Conservation (phyloP, 2,797 vertebrate genomes). For the Cetoscarus ocellatus region DNA sequence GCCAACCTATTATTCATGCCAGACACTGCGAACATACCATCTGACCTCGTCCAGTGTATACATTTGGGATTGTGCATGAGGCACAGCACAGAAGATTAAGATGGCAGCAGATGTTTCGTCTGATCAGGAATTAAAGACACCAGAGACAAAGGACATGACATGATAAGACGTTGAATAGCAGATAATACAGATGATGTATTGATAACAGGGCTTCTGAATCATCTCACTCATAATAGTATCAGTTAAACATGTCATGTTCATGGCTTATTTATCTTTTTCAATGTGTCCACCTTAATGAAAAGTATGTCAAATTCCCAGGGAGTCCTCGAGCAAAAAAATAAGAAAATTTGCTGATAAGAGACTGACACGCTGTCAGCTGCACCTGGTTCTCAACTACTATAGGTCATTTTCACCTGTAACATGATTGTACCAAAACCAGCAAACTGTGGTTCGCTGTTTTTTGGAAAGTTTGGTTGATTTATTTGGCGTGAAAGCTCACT, state of each 20-base stretch:
- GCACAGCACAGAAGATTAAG: not conserved
- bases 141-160: not conserved
- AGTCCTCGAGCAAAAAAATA: no score
- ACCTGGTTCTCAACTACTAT: no score
- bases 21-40: not conserved
- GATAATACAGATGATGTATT: not conserved
- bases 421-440: no score
- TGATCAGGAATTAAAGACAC: not conserved
- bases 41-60: not conserved
- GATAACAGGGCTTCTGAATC: not conserved
- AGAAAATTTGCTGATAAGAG: no score
- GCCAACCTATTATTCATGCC: not conserved
- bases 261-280: not conserved
- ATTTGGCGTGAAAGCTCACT: no score
- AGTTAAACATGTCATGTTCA: not conserved
- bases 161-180: not conserved
- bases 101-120: not conserved
- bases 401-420: no score
- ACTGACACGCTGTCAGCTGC: no score
- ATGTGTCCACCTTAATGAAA: not conserved
- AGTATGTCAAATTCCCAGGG: no score
- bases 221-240: not conserved
- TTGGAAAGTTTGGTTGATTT: no score
- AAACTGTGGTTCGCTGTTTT: no score
- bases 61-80: not conserved